phyloP scores from a whole-genome alignment of 2,888 invertebrate species.

The Drosophila ochracea region DNA sequence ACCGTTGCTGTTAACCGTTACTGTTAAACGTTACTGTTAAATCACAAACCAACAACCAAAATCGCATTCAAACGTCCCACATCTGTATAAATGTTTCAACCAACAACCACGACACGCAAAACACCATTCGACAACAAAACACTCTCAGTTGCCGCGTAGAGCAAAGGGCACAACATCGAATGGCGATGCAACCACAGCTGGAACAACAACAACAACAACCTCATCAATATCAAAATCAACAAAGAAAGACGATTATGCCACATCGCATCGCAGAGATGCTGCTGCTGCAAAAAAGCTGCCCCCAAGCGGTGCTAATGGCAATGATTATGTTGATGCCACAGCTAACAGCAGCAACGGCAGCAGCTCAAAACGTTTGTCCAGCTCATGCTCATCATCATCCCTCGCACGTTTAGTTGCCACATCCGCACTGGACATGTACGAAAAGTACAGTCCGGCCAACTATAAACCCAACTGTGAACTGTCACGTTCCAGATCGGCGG shows the following conservation, averaged over 20 bases:
- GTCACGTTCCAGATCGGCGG: conserved; percentile 85
- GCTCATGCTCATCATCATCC: conserved; percentile 85
- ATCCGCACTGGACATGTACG: conserved; percentile 89
- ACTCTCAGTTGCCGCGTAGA: conserved; percentile 65
- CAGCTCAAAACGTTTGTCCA: conserved; percentile 76
- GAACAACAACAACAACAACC: conserved; percentile 35
- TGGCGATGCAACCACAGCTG: conserved; percentile 33
- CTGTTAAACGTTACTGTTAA: conserved; percentile 47
- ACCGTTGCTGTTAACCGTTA: conserved; percentile 40
- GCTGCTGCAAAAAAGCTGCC: conserved; percentile 60
- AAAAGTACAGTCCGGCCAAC: conserved; percentile 91
- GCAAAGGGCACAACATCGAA: conserved; percentile 44
- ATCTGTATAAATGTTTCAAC: conserved; percentile 56
- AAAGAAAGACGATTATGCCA: conserved; percentile 62
- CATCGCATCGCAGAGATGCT: conserved; percentile 41
- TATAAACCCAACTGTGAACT: conserved; percentile 88
- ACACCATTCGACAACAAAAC: conserved; percentile 49
- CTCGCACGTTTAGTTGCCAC: conserved; percentile 86
- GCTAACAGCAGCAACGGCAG: conserved; percentile 59
- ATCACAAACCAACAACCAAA: conserved; percentile 45
- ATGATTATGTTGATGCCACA: conserved; percentile 35
- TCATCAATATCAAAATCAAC: conserved; percentile 6
- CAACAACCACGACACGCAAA: conserved; percentile 46
- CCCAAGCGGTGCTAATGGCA: conserved; percentile 52
- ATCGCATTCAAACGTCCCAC: conserved; percentile 43